These are phyloP conservation scores for Helobdella robusta DNA, from an alignment of 2,888 invertebrate species.

Conservation along the genomic window DNA sequence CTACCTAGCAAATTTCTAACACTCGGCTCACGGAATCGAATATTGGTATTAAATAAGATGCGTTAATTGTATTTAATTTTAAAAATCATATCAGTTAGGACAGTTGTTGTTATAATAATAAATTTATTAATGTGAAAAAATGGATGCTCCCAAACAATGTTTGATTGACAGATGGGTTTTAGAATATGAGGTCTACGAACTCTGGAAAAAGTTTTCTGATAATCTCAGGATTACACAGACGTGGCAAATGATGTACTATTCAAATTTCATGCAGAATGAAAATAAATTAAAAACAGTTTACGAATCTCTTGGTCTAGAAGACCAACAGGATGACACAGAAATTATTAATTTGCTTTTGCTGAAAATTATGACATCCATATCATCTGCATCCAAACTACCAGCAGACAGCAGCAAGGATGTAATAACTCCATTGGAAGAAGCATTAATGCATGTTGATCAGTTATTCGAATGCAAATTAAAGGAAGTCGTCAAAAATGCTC, in stretches of 20 bases:
- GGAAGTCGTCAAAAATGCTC: conserved; percentile 8
- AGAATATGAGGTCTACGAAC: conserved; percentile 20
- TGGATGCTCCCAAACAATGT: too few relatives aligned
- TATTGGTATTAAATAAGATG: too few relatives aligned
- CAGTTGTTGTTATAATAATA: too few relatives aligned
- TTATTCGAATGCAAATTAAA: conserved; percentile 8
- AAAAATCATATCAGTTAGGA: too few relatives aligned
- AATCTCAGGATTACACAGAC: conserved; percentile 13
- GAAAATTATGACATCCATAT: conserved; percentile 19
- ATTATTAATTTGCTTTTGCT: conserved; percentile 8
- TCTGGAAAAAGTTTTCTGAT: conserved; percentile 16
- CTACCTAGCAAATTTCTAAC: too few relatives aligned
- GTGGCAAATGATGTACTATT: conserved; percentile 6
- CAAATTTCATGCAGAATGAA: background rate
- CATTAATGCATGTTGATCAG: conserved; percentile 9
- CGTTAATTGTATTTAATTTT: background rate
- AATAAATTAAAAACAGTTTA: background rate
- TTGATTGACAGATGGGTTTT: conserved; percentile 14
- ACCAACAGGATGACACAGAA: conserved; percentile 14
- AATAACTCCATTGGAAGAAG: conserved; percentile 20
- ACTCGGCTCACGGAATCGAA: too few relatives aligned
- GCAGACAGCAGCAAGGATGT: conserved; percentile 11
- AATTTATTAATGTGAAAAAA: too few relatives aligned
- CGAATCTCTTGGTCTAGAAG: background rate
- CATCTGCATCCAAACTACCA: conserved; percentile 7